phyloP scores from a whole-genome alignment of 2,113 vertebrate species.

The Scophthalmus maximus region DNA sequence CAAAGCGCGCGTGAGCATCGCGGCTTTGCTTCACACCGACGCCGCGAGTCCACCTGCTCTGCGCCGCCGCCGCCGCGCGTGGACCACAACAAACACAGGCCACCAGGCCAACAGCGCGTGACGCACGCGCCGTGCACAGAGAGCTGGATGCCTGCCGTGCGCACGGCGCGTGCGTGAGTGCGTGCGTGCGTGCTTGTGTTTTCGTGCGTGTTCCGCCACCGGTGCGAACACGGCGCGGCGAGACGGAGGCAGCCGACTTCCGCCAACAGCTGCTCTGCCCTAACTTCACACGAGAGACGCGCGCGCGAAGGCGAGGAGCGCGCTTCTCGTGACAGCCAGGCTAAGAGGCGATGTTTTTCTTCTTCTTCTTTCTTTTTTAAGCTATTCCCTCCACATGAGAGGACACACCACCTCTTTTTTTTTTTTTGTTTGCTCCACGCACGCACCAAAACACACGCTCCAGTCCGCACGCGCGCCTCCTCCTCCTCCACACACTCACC shows the following conservation, averaged over 20 bases:
- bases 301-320: background rate
- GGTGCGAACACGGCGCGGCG: background rate
- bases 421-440: slow-evolving; percentile 19
- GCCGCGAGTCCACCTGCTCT: slow-evolving; percentile 54
- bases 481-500: slow-evolving; percentile 85
- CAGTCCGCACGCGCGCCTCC: slow-evolving; percentile 31
- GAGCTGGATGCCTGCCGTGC: slow-evolving; percentile 16
- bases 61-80: background rate
- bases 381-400: slow-evolving; percentile 23
- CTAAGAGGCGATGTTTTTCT: slow-evolving; percentile 28
- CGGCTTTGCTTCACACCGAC: slow-evolving; percentile 18
- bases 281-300: slow-evolving; percentile 46
- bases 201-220: background rate
- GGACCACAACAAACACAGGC: slow-evolving; percentile 52
- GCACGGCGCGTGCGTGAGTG: background rate
- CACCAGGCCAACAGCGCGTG: background rate
- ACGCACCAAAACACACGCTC: slow-evolving; percentile 14
- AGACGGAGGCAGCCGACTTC: slow-evolving; percentile 51
- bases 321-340: slow-evolving; percentile 34
- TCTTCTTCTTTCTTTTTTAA: too few species aligned
- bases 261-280: slow-evolving; percentile 65
- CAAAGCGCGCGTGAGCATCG: slow-evolving; percentile 10
- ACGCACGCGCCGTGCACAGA: background rate
- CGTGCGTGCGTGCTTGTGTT: background rate
- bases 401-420: slow-evolving; percentile 35